Evolutionary conservation across 1,140 invertebrate species (phyloP), one percentile per base, ranked within the genome.

Genomic region (Polyergus mexicanus): DNA sequence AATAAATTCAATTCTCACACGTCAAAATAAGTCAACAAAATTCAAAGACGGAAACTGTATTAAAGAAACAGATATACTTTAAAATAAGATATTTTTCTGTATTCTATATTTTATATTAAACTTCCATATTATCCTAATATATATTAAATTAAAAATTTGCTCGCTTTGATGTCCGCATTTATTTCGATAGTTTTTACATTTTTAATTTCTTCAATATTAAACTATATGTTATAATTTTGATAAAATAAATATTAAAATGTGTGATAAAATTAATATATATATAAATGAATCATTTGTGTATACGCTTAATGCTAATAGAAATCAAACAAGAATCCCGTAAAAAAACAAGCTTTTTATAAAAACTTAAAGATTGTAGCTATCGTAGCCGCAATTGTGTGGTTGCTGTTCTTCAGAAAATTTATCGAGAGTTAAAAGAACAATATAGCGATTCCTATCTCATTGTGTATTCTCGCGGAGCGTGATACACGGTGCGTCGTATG

Each of bases 391-490:
- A 58, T 58, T 58, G 54, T 58, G 54, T 22, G 22, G 28, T 2
- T 44, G 19, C 44, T 47, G 13, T 62, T 25, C 32, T 63, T 25
- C 16, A 63, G 10, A 3, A 62, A 62, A 76, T 76, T 63, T 76
- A 76, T 76, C 1, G 56, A 76, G 35, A 19, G 54, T 19, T 56
- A 11, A 2, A 58, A 16, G 51, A 74, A 58, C 28, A 25, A 74
- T 74, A 58, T 38, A 22, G 2, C n/a, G 51, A 74, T 74, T n/a
- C 22, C 3, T 56, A 54, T 74, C 71, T 22, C 11, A 25, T 2
- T 22, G 51, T 76, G 22, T 63, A 44, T 76, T 63, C n/a, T 41
- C 41, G 72, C n/a, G n/a, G 71, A 35, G 25, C 38, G 13, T 28
- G 63, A 76, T 13, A 38, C 38, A 74, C 8, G 47, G n/a, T 35